phyloP scores from a whole-genome alignment of 2,113 vertebrate genomes.

The Gnathonemus echidnorhynchus region DNA sequence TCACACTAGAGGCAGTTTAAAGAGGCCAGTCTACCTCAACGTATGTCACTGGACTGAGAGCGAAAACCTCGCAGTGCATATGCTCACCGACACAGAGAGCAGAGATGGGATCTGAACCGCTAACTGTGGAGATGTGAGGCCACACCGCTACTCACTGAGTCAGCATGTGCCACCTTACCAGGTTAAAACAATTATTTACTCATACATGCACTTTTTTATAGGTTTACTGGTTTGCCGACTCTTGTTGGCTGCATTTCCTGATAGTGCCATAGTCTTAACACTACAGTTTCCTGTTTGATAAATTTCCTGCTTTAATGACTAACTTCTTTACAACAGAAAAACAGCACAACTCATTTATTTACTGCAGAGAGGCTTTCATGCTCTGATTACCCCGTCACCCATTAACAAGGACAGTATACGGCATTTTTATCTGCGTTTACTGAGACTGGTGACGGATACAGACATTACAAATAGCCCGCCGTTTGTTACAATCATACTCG shows the following conservation, averaged over 20 bases:
- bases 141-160: background rate
- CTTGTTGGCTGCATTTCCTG: background rate
- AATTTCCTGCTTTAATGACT: background rate
- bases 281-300: background rate
- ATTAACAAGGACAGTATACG: constrained; percentile 6
- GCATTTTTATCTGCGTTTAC: background rate
- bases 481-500: background rate
- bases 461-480: background rate
- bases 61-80: background rate
- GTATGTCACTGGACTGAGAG: background rate
- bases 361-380: background rate
- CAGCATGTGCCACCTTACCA: background rate
- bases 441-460: background rate
- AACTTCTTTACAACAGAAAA: constrained; percentile 1
- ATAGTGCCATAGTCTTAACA: background rate
- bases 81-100: background rate
- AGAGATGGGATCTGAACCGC: background rate
- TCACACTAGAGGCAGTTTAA: background rate
- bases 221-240: background rate
- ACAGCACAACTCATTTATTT: background rate
- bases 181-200: background rate
- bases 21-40: background rate
- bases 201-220: background rate
- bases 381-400: constrained; percentile 5
- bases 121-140: background rate